A percentile compares a stretch with the other conserved stretches of the same genome.
Conservation (phyloP, 2,888 invertebrate species). For the Sympetrum striolatum region DNA sequence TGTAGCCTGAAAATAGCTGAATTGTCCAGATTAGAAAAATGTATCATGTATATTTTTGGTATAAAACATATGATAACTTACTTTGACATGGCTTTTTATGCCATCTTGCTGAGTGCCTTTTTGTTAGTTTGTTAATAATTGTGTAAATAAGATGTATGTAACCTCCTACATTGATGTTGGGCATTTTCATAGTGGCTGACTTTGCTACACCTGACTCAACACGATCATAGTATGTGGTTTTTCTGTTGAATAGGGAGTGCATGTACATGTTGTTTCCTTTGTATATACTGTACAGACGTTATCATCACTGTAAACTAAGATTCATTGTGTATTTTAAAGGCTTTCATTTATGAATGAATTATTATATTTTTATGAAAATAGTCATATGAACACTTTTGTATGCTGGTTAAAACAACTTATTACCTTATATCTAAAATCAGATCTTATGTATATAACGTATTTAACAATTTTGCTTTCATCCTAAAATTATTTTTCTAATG, state of each 20-base stretch:
- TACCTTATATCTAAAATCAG: constrained; percentile 9
- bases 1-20: background rate
- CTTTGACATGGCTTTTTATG: constrained; percentile 1
- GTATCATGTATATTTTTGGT: constrained; percentile 1
- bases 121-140: constrained; percentile 5
- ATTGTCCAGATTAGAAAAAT: constrained; percentile 1
- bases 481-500: constrained; percentile 32
- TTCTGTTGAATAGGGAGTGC: constrained; percentile 25
- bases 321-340: constrained; percentile 32
- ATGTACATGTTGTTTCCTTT: constrained; percentile 24
- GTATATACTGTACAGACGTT: constrained; percentile 40
- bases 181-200: background rate
- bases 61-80: background rate
- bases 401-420: background rate
- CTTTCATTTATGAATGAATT: constrained; percentile 20
- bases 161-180: background rate
- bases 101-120: constrained; percentile 20
- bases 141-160: constrained; percentile 4
- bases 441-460: constrained; percentile 25
- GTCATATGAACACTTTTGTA: background rate
- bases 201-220: background rate
- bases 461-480: constrained; percentile 17
- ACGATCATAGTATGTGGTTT: background rate
- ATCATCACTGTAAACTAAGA: constrained; percentile 38
- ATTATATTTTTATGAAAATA: constrained; percentile 38